Conservation (phyloP, 64 coral and sea anemone genomes). For the Porites australiensis region DNA sequence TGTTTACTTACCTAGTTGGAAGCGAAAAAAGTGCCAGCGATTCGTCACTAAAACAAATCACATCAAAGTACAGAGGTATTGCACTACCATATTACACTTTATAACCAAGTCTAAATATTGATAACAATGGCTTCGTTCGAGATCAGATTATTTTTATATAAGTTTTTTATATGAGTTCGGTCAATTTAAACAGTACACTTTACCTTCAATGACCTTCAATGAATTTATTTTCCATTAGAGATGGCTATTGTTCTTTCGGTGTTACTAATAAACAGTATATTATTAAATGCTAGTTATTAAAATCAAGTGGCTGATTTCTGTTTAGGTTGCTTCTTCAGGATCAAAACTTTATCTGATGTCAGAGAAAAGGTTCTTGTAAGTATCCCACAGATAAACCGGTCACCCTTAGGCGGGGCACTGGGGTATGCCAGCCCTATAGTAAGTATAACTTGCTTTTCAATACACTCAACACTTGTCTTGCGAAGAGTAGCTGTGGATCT, state of each 20-base stretch:
- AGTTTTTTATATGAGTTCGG: too few relatives aligned
- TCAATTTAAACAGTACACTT: too few relatives aligned
- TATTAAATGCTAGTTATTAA: too few relatives aligned
- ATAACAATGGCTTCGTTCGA: too few relatives aligned
- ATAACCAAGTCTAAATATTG: too few relatives aligned
- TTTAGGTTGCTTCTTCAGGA: constrained; percentile 60
- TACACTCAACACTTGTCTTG: neutral
- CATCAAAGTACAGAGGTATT: constrained; percentile 16
- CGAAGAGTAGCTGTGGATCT: too few relatives aligned
- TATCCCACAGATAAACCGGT: neutral
- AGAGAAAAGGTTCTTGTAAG: constrained; percentile 67
- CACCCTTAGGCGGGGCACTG: neutral
- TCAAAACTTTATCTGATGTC: constrained; percentile 66
- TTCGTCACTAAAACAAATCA: constrained; percentile 17
- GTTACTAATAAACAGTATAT: too few relatives aligned
- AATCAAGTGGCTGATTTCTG: neutral
- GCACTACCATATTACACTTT: neutral
- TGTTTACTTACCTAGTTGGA: constrained; percentile 68
- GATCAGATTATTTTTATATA: too few relatives aligned
- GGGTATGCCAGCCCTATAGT: neutral
- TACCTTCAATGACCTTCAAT: too few relatives aligned
- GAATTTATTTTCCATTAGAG: too few relatives aligned
- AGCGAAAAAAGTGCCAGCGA: constrained; percentile 21
- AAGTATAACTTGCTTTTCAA: neutral
- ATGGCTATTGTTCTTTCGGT: too few relatives aligned